Conservation (phyloP, 1,140 invertebrate species). For the Riptortus pedestris region DNA sequence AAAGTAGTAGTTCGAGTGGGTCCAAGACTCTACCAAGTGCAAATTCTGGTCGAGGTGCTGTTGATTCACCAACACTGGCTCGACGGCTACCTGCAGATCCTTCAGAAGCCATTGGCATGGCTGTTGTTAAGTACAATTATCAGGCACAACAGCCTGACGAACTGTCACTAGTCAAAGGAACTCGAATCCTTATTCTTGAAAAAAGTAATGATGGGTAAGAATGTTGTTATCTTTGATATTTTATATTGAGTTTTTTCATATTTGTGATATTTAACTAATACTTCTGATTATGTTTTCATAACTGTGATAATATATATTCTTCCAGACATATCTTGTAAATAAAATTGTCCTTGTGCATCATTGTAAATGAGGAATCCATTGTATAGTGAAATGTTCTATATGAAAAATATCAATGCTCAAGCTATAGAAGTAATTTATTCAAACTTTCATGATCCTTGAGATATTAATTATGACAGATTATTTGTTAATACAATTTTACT, state of each 20-base stretch:
- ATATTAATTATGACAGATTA: no score
- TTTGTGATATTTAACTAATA: background rate
- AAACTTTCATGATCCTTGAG: no score
- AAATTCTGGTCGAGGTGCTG: conserved; percentile 53
- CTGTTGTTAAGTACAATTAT: conserved; percentile 95
- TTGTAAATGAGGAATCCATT: no score
- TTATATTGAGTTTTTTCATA: background rate
- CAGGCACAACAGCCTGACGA: conserved; percentile 96
- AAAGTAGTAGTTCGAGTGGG: conserved; percentile 54
- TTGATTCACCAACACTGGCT: conserved; percentile 65
- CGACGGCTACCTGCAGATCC: conserved; percentile 66
- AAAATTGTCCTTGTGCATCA: no score
- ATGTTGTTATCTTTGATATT: background rate
- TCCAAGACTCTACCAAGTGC: conserved; percentile 78
- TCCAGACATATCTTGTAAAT: no score
- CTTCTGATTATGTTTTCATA: conserved; percentile 7
- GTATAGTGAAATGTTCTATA: no score
- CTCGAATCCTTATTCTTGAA: conserved; percentile 86
- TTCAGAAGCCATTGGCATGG: conserved; percentile 76
- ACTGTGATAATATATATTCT: no score
- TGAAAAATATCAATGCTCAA: no score
- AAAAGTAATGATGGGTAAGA: conserved; percentile 84
- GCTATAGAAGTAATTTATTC: no score
- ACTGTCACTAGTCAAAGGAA: conserved; percentile 81
- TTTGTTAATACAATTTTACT: no score